Conservation (phyloP, 2,113 vertebrate species). For the Sapayoa aenigma region DNA sequence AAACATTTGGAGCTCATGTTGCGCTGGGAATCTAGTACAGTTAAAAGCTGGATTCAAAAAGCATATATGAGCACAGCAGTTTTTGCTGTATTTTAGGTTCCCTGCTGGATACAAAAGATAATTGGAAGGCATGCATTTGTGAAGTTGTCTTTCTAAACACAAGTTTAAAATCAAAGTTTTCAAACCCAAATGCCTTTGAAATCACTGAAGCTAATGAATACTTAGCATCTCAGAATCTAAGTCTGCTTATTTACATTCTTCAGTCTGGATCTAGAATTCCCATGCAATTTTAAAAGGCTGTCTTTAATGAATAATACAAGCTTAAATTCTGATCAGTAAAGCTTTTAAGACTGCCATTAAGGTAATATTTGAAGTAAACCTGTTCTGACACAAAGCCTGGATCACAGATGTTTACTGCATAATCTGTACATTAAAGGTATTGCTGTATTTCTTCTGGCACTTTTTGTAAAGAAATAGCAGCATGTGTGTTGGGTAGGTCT, state of each 20-base stretch:
- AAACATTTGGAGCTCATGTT: not conserved
- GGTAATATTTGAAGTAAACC: not conserved
- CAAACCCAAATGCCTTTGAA: not conserved
- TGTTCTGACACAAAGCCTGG: not conserved
- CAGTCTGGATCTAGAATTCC: not conserved
- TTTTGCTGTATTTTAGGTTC: not conserved
- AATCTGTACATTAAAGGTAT: not conserved
- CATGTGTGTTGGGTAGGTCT: fast-evolving
- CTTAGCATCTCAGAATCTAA: not conserved
- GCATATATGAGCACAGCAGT: fast-evolving
- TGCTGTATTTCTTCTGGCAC: not conserved
- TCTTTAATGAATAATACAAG: not conserved
- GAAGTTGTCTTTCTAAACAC: not conserved
- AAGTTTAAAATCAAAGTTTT: not conserved
- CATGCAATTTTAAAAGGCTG: not conserved
- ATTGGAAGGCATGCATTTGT: not conserved
- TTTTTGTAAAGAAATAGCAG: not conserved
- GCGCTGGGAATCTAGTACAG: not conserved
- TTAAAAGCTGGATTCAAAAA: not conserved
- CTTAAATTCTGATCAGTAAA: not conserved
- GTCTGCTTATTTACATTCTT: not conserved
- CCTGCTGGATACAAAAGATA: not conserved
- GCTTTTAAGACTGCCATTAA: not conserved
- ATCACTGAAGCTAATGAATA: not conserved
- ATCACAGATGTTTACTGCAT: not conserved